Conservation (phyloP, 1,140 invertebrate genomes). For the Atta colombica region DNA sequence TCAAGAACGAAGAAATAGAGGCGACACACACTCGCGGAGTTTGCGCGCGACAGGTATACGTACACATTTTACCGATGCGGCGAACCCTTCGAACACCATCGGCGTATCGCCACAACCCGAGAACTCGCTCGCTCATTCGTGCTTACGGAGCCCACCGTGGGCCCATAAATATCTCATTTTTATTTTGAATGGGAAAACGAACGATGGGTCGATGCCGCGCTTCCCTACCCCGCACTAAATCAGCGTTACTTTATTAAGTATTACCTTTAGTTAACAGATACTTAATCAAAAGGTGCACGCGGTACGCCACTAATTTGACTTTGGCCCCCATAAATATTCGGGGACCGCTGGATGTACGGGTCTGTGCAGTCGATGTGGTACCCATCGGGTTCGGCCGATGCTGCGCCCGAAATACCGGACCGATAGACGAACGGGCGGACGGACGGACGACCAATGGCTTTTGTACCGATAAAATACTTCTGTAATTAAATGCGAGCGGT, state of each 20-base stretch:
- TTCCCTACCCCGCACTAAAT: constrained; percentile 83
- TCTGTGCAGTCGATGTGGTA: constrained; percentile 48
- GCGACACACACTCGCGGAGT: constrained; percentile 37
- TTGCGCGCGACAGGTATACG: constrained; percentile 36
- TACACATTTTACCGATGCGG: constrained; percentile 31
- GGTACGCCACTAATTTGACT: constrained; percentile 87
- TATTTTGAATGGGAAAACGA: constrained; percentile 86
- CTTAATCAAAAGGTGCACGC: constrained; percentile 87
- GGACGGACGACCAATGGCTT: constrained; percentile 81
- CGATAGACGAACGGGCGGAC: constrained; percentile 61
- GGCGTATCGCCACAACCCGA: constrained; percentile 66
- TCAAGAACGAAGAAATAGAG: constrained; percentile 20
- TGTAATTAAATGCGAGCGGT: constrained; percentile 85
- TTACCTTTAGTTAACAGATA: constrained; percentile 88
- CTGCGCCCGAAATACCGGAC: constrained; percentile 81
- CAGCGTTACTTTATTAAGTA: constrained; percentile 88
- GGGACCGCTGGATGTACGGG: constrained; percentile 74
- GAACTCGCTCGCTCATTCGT: constrained; percentile 34
- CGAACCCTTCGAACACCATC: constrained; percentile 72
- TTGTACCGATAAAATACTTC: constrained; percentile 85
- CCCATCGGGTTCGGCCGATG: constrained; percentile 55
- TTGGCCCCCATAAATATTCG: constrained; percentile 87
- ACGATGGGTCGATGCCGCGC: constrained; percentile 81
- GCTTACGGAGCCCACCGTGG: constrained; percentile 49
- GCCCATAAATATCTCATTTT: constrained; percentile 86